Conservation (phyloP, 2,888 invertebrate genomes). For the Zele albiditarsus region DNA sequence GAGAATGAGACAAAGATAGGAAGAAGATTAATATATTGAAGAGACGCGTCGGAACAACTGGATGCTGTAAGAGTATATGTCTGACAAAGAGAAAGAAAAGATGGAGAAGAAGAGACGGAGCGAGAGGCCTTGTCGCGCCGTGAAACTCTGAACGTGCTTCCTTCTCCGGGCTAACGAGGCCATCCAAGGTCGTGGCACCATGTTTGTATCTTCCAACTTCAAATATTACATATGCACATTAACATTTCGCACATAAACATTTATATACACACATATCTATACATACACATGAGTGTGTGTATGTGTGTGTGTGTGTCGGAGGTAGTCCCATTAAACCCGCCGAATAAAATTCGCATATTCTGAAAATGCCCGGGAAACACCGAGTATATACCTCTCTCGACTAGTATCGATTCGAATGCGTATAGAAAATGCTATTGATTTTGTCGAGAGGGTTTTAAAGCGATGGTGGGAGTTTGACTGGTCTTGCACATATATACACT, state of each 20-base stretch:
- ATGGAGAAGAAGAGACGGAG: slow-evolving; percentile 43
- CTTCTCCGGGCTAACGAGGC: slow-evolving; percentile 55
- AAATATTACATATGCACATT: not conserved
- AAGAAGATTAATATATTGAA: not conserved
- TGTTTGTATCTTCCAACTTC: slow-evolving; percentile 35
- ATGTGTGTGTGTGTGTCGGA: slow-evolving; percentile 50
- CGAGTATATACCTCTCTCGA: slow-evolving; percentile 50
- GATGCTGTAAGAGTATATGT: not conserved
- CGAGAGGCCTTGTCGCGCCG: slow-evolving; percentile 51
- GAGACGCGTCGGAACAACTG: not conserved
- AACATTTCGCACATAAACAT: not conserved
- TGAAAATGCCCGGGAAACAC: not conserved
- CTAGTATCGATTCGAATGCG: slow-evolving; percentile 64
- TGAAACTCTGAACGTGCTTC: slow-evolving; percentile 54
- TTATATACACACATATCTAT: not conserved
- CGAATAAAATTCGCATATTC: slow-evolving; percentile 24
- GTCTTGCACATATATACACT: not conserved
- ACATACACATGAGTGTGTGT: not conserved
- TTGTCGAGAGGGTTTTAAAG: slow-evolving; percentile 42
- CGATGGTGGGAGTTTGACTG: slow-evolving; percentile 9
- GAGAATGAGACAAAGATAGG: not conserved
- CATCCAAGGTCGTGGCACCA: slow-evolving; percentile 53
- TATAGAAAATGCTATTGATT: slow-evolving; percentile 65
- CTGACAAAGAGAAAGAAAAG: slow-evolving; percentile 26
- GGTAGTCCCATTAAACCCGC: slow-evolving; percentile 15